These are phyloP conservation scores for Eubasilissa splendida DNA, from an alignment of 2,888 invertebrate genomes.

Conservation along the genomic window DNA sequence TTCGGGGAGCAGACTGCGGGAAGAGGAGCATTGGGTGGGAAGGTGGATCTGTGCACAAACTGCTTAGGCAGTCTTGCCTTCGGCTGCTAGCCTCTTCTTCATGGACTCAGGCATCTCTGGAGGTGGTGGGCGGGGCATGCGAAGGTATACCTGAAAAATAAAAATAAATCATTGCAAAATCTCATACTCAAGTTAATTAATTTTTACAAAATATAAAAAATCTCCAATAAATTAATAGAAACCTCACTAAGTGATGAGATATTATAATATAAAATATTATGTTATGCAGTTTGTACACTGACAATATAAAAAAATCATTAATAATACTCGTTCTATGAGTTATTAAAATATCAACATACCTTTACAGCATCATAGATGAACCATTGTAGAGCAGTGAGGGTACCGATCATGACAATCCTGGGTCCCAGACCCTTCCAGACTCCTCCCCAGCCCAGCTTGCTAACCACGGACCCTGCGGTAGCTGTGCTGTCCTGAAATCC, in stretches of 20 bases:
- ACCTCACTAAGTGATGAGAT: no score
- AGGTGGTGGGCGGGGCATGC: conserved; percentile 96
- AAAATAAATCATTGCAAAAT: no score
- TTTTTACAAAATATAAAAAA: no score
- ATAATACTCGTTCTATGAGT: no score
- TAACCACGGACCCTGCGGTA: conserved; percentile 69
- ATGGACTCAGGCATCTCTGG: conserved; percentile 96
- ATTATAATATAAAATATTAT: no score
- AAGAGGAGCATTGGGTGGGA: conserved; percentile 14
- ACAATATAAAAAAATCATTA: no score
- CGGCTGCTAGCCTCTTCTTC: conserved; percentile 78
- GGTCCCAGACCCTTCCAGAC: conserved; percentile 93
- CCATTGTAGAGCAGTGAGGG: conserved; percentile 95
- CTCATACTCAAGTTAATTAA: no score
- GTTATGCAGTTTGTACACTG: no score
- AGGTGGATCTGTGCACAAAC: neutral
- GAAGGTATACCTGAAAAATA: conserved; percentile 73
- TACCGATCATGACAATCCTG: conserved; percentile 98
- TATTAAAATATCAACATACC: conserved; percentile 64
- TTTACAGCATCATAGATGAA: conserved; percentile 98
- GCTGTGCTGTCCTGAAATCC: conserved; percentile 68
- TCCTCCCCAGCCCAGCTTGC: conserved; percentile 72
- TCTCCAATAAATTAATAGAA: no score
- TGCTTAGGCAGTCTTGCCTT: conserved; percentile 60
- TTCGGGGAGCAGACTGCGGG: neutral